Conservation (phyloP, 2,797 vertebrate species). For the Fundulus diaphanus region DNA sequence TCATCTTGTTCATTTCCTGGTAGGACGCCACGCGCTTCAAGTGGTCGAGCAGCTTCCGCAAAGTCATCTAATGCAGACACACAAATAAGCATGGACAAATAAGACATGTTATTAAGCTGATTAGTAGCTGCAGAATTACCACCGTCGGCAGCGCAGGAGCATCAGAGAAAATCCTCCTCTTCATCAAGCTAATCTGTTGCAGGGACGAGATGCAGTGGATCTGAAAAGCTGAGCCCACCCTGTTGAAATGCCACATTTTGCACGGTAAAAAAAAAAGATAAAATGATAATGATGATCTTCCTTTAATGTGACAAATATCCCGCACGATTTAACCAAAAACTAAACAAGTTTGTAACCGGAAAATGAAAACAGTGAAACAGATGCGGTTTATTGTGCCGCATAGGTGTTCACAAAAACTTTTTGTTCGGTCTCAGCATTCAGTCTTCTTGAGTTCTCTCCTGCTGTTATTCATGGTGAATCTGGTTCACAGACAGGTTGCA, state of each 20-base stretch:
- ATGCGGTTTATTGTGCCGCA: no score
- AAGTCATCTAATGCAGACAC: constrained; percentile 81
- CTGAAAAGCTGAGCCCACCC: no score
- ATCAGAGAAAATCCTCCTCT: constrained; percentile 1
- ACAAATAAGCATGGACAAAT: constrained; percentile 30
- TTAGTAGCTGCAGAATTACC: constrained; percentile 36
- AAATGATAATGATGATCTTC: no score
- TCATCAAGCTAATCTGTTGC: constrained; percentile 6
- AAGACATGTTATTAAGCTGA: constrained; percentile 52
- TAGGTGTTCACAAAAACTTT: no score
- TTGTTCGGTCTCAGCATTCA: no score
- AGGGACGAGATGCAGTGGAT: not conserved
- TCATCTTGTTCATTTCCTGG: constrained; percentile 97
- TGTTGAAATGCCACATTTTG: not conserved
- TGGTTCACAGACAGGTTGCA: not conserved
- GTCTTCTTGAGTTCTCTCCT: no score
- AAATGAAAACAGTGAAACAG: no score
- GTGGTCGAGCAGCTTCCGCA: constrained; percentile 94
- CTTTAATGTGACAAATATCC: no score
- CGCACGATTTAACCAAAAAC: no score
- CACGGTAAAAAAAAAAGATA: no score
- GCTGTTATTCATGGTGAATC: no score
- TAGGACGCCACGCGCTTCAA: constrained; percentile 95
- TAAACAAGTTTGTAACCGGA: no score
- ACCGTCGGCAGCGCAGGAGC: constrained; percentile 10